Evolutionary conservation across 2,797 vertebrate species (phyloP), one percentile per base, ranked within the genome.

Genomic region (Ataeniobius toweri): DNA sequence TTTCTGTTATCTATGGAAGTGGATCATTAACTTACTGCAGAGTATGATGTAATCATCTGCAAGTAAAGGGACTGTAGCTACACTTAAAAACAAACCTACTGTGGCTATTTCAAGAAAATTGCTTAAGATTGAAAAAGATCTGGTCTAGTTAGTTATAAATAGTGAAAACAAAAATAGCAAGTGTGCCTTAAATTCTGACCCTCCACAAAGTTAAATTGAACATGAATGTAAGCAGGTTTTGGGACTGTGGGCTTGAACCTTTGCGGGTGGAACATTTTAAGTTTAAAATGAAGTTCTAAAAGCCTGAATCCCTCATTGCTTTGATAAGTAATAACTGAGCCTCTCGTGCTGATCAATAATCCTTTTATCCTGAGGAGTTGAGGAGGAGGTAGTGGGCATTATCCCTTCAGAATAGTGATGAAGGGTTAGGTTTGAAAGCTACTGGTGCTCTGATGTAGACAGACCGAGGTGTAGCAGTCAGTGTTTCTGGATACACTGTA

Each of bases 281-380:
- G 68, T 72, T 76, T 75, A 46, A 82, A 86, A 85, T 59, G 59
- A 61, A 82, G 63, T 73, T 85, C 50, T 76, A 58, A 80, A 83
- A 86, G 76, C 46, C 51, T 71, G n/a, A 81, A 82, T 69, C 53
- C 46, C 12, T 59, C 74, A 81, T 82, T 71, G 74, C 76, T 84
- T 58, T 41, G 59, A 67, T 72, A 80, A 84, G 81, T 83, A 79
- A 80, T 83, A 83, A 87, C 55, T 87, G 84, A 91, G 84, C 83
- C 83, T 26, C 4, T 58, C 9, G 9, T 58, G 75, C 80, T 65
- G 65, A 65, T 90, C 90, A 77, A 83, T 84, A 83, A 83, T 7
- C 71, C 28, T 81, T 85, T 85, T 55, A 84, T 76, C 20, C 46
- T 50, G 55, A 59, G 71, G 55, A 70, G 80, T 72, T 80, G 74